These are phyloP conservation scores for Caenorhabditis sp. DNA, from an alignment of 2,888 invertebrate genomes.

Conservation along the genomic window DNA sequence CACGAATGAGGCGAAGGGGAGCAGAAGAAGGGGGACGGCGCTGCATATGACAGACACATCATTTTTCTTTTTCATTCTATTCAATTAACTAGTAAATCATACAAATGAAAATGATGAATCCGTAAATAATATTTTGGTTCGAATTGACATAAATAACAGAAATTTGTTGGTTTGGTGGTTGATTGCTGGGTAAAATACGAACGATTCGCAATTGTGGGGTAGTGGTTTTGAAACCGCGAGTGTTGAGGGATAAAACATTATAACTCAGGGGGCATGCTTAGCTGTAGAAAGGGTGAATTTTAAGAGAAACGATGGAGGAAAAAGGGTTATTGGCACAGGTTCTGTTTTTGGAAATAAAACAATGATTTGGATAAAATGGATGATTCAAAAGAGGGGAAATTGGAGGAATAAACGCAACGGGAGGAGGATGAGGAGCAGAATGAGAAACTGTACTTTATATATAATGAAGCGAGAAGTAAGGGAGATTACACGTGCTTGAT, in stretches of 20 bases:
- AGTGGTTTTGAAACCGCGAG: neutral
- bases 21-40: neutral
- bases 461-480: neutral
- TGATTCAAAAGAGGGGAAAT: neutral
- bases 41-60: slow-evolving; percentile 18
- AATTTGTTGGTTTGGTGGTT: neutral
- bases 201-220: neutral
- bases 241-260: slow-evolving; percentile 11
- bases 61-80: slow-evolving; percentile 45
- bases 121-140: slow-evolving; percentile 49
- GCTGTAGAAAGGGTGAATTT: neutral
- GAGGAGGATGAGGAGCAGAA: slow-evolving; percentile 15
- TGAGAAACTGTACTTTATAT: slow-evolving; percentile 23
- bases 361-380: slow-evolving; percentile 9
- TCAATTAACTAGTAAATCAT: slow-evolving; percentile 41
- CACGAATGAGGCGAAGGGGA: neutral
- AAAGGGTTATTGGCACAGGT: slow-evolving; percentile 39
- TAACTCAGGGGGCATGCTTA: slow-evolving; percentile 1
- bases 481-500: slow-evolving; percentile 40
- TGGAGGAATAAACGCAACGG: slow-evolving; percentile 38
- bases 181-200: neutral
- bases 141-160: slow-evolving; percentile 28
- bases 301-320: slow-evolving; percentile 4
- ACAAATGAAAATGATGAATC: slow-evolving; percentile 48
- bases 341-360: slow-evolving; percentile 27